Percentiles rank a stretch among this genome's conserved stretches.
phyloP scores from a whole-genome alignment of 2,797 vertebrate species.

The Orestias chungarensis region DNA sequence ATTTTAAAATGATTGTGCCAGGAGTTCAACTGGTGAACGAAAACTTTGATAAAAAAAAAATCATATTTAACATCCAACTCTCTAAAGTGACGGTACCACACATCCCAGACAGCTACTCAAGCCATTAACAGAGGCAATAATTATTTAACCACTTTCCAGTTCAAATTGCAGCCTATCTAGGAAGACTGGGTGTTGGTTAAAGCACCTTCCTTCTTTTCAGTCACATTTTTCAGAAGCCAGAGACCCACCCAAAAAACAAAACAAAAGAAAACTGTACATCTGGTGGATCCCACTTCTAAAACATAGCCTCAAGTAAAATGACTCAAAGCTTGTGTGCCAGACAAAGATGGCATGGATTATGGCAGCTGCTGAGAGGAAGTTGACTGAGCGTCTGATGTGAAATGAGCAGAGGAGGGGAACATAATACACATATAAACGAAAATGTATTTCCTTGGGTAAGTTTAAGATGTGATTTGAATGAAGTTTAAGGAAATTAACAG shows the following conservation, averaged over 20 bases:
- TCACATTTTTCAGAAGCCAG: background rate
- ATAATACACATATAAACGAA: background rate
- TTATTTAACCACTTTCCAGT: background rate
- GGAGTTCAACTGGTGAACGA: too few relatives aligned
- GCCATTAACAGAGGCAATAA: background rate
- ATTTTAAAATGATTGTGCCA: too few relatives aligned
- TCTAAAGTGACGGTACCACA: background rate
- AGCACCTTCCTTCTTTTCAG: background rate
- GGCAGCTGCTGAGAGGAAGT: slow-evolving; percentile 4
- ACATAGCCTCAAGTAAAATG: slow-evolving; percentile 3
- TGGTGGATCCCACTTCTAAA: slow-evolving; percentile 1
- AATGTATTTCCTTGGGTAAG: background rate
- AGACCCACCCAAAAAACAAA: background rate
- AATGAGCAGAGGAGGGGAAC: background rate
- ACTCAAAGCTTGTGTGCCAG: slow-evolving; percentile 1
- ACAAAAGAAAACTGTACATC: background rate
- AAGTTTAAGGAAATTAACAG: background rate
- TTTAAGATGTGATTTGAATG: background rate
- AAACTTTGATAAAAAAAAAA: too few relatives aligned
- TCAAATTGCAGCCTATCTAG: background rate
- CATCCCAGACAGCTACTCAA: background rate
- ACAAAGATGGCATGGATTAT: slow-evolving; percentile 3
- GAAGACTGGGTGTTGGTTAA: background rate
- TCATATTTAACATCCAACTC: background rate
- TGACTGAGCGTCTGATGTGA: slow-evolving; percentile 4